Conservation (phyloP, 1,140 invertebrate genomes). For the Chionoecetes opilio region DNA sequence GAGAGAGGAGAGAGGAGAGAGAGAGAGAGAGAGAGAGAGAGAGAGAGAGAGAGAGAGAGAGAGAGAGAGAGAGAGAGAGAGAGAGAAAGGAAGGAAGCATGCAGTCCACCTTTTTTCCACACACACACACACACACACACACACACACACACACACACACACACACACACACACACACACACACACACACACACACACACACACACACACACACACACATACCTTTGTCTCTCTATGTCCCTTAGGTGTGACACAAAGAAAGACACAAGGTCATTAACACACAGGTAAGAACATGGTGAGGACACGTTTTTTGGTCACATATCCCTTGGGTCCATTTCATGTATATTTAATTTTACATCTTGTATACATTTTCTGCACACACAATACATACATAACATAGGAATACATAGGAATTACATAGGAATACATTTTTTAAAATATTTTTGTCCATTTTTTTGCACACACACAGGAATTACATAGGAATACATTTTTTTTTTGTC, state of each 20-base stretch:
- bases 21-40: slow-evolving; percentile 8
- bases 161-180: slow-evolving; percentile 1
- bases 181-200: slow-evolving; percentile 27
- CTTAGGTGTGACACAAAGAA: background rate
- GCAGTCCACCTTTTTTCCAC: too few relatives aligned
- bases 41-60: slow-evolving; percentile 8
- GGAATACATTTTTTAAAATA: too few relatives aligned
- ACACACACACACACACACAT: slow-evolving; percentile 18
- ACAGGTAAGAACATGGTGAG: background rate
- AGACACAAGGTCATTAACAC: background rate
- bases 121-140: background rate
- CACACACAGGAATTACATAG: too few relatives aligned
- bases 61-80: slow-evolving; percentile 8
- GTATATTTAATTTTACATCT: background rate
- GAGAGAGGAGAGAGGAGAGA: background rate
- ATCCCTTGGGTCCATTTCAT: background rate
- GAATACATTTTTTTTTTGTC: too few relatives aligned
- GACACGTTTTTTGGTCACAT: background rate
- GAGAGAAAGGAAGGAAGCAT: background rate
- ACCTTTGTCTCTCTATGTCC: background rate
- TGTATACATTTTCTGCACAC: too few relatives aligned
- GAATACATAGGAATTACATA: too few relatives aligned
- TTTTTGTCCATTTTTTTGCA: too few relatives aligned
- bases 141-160: slow-evolving; percentile 22
- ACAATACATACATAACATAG: too few relatives aligned